Percentiles rank a stretch among this genome's conserved stretches.
These are phyloP conservation scores for Stenotaenia linearis DNA, from an alignment of 2,888 invertebrate genomes.

Conservation along the genomic window DNA sequence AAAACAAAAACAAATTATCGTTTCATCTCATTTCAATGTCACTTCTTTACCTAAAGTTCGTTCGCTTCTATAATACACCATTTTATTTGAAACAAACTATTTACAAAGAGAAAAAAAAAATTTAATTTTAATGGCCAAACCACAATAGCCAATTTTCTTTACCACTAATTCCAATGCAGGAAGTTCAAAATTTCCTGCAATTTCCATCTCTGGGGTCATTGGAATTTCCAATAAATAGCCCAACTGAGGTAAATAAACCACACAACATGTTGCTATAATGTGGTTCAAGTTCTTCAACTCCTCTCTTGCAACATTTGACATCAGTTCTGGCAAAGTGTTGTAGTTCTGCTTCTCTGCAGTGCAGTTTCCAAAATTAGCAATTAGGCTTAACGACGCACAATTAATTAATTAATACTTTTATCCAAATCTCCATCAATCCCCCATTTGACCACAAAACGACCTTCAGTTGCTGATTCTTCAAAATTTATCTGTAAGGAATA, in stretches of 20 bases:
- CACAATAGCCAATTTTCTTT: slow-evolving; percentile 33
- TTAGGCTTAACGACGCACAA: neutral
- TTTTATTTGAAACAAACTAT: slow-evolving; percentile 60
- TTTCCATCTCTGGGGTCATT: slow-evolving; percentile 56
- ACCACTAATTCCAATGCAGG: slow-evolving; percentile 69
- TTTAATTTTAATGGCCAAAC: slow-evolving; percentile 31
- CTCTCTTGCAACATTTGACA: slow-evolving; percentile 64
- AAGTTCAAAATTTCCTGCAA: slow-evolving; percentile 56
- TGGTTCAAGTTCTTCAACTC: slow-evolving; percentile 62
- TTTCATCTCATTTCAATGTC: neutral
- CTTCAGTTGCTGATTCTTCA: slow-evolving; percentile 30
- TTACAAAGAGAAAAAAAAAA: slow-evolving; percentile 39
- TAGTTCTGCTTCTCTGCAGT: slow-evolving; percentile 61
- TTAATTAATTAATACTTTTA: slow-evolving; percentile 31
- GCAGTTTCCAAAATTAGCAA: neutral
- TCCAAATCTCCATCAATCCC: slow-evolving; percentile 34
- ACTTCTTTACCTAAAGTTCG: slow-evolving; percentile 42
- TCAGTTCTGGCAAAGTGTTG: slow-evolving; percentile 63
- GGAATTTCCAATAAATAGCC: slow-evolving; percentile 74
- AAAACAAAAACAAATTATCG: slow-evolving; percentile 36
- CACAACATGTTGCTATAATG: slow-evolving; percentile 41
- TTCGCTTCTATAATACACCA: slow-evolving; percentile 66
- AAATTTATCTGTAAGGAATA: slow-evolving; percentile 33
- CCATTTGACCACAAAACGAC: slow-evolving; percentile 33
- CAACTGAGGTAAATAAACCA: slow-evolving; percentile 56